phyloP scores from a whole-genome alignment of 2,113 vertebrate genomes.

The Marmota monax region DNA sequence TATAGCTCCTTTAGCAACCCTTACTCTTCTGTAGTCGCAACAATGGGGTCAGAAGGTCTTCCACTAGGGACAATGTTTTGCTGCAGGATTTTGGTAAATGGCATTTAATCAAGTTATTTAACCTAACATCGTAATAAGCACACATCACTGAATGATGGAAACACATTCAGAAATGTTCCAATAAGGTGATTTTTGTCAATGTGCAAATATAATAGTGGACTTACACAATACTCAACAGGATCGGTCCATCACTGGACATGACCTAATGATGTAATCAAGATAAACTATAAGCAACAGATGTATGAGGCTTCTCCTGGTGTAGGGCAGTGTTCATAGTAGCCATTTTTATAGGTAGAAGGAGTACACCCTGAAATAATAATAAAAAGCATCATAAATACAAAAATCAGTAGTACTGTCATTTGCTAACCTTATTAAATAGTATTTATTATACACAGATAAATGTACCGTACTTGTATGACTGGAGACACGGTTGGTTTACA shows the following conservation, averaged over 20 bases:
- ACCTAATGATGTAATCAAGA: background rate
- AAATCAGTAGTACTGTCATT: background rate
- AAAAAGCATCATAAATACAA: background rate
- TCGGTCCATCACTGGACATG: background rate
- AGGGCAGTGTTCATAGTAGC: background rate
- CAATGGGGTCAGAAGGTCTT: background rate
- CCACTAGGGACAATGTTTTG: background rate
- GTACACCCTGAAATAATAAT: background rate
- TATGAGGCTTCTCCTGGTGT: too few relatives aligned
- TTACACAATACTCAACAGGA: background rate
- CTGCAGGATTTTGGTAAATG: background rate
- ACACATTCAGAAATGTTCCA: background rate
- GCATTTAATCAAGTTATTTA: background rate
- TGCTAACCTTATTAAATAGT: background rate
- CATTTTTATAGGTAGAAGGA: background rate
- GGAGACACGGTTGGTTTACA: background rate
- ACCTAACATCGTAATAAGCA: too few relatives aligned
- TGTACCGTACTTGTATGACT: background rate
- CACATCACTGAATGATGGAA: background rate
- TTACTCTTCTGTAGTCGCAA: background rate
- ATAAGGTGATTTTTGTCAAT: background rate
- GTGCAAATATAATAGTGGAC: background rate
- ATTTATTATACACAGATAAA: background rate
- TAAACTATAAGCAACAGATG: background rate
- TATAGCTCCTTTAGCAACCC: background rate